Evolutionary conservation across 2,797 vertebrate genomes (phyloP).

Genomic region (Gastrophryne carolinensis): DNA sequence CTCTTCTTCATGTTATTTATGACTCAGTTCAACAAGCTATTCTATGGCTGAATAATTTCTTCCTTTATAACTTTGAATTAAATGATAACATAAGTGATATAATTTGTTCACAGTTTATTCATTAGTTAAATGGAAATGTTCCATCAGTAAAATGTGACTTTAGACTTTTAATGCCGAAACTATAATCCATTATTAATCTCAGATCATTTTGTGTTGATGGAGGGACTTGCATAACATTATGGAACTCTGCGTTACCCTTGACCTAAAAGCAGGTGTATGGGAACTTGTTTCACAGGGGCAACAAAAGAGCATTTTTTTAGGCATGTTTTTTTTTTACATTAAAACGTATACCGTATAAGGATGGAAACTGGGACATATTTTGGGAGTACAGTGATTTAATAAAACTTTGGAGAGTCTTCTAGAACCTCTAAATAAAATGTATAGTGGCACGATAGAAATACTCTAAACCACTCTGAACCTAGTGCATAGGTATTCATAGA

Average conservation of each 20-base stretch:
- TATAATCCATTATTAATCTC: background rate
- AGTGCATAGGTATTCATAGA: too few species aligned
- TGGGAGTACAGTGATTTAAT: too few species aligned
- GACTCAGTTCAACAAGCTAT: slow-evolving; percentile 54
- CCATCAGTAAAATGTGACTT: slow-evolving; percentile 51
- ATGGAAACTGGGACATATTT: too few species aligned
- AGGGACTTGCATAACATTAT: background rate
- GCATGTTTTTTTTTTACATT: too few species aligned
- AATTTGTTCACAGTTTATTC: slow-evolving; percentile 50
- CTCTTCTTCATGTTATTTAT: slow-evolving; percentile 27
- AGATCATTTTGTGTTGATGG: background rate
- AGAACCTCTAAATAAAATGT: too few species aligned
- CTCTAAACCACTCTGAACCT: too few species aligned
- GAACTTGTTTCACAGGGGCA: too few species aligned
- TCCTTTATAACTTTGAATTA: slow-evolving; percentile 31
- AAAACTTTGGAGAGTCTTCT: too few species aligned
- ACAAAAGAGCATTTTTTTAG: too few species aligned
- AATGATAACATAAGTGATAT: slow-evolving; percentile 50
- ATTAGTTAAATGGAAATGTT: slow-evolving; percentile 58
- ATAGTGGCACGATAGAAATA: too few species aligned
- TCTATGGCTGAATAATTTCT: slow-evolving; percentile 53
- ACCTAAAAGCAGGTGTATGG: too few species aligned
- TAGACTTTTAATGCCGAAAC: slow-evolving; percentile 23
- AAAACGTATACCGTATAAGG: too few species aligned
- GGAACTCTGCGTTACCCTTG: background rate